Conservation (phyloP, 2,888 invertebrate species). For the Lepidochrysops patricia region DNA sequence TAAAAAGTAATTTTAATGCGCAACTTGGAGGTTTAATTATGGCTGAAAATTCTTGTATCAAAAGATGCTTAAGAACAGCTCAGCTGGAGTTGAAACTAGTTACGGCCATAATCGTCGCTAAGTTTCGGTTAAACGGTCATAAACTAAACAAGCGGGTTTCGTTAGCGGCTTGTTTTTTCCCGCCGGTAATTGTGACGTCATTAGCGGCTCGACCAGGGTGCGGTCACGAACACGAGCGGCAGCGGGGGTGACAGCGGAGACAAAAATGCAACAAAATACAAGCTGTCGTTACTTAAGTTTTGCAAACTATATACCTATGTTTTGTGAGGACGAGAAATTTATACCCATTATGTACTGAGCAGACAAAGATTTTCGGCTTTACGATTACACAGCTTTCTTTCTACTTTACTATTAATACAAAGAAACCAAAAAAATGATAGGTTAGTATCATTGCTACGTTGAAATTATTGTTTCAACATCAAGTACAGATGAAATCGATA, state of each 20-base stretch:
- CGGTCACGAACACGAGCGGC: slow-evolving; percentile 12
- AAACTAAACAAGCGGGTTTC: neutral
- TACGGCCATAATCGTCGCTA: neutral
- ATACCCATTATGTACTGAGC: too few species aligned
- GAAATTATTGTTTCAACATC: neutral
- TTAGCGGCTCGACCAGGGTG: slow-evolving; percentile 17
- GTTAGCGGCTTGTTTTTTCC: neutral
- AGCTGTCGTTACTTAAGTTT: too few species aligned
- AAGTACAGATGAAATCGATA: neutral
- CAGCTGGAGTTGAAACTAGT: neutral
- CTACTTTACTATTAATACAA: too few species aligned
- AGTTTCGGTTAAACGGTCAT: neutral
- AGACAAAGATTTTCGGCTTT: too few species aligned
- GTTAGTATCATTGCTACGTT: too few species aligned
- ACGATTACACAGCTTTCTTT: too few species aligned
- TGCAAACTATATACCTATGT: too few species aligned
- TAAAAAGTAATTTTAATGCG: neutral
- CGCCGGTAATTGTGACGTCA: slow-evolving; percentile 18
- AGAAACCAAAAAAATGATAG: too few species aligned
- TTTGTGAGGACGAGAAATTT: too few species aligned
- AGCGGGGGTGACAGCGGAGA: neutral
- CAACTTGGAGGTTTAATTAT: slow-evolving; percentile 16
- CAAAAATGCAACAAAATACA: too few species aligned
- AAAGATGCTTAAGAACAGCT: neutral
- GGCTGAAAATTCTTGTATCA: neutral